These are phyloP conservation scores for Cosmia trapezina DNA, from an alignment of 2,888 invertebrate genomes.

Conservation along the genomic window DNA sequence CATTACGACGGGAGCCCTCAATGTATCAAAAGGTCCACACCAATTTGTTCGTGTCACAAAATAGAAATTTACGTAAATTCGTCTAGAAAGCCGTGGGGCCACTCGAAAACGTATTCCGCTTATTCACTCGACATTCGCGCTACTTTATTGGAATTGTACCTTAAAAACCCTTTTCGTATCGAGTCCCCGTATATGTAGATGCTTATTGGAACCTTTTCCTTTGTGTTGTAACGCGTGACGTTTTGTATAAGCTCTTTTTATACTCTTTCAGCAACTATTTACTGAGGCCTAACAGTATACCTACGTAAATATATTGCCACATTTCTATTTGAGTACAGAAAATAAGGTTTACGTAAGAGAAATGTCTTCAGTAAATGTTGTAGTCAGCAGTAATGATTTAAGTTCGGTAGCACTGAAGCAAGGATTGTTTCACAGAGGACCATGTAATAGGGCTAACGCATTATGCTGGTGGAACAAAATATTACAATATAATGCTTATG, in stretches of 20 bases:
- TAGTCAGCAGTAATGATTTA: slow-evolving; percentile 36
- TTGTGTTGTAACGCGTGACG: slow-evolving; percentile 78
- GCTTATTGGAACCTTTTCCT: slow-evolving; percentile 79
- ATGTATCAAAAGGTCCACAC: slow-evolving; percentile 75
- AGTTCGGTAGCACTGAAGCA: slow-evolving; percentile 19
- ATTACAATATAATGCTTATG: slow-evolving; percentile 25
- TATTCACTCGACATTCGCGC: slow-evolving; percentile 78
- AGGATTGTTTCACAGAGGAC: slow-evolving; percentile 42
- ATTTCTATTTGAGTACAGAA: slow-evolving; percentile 64
- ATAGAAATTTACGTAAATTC: slow-evolving; percentile 83
- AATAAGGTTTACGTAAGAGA: slow-evolving; percentile 59
- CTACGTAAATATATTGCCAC: slow-evolving; percentile 67
- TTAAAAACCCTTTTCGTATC: slow-evolving; percentile 81
- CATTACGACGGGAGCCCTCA: slow-evolving; percentile 55
- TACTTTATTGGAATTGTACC: slow-evolving; percentile 85
- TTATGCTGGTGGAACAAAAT: slow-evolving; percentile 26
- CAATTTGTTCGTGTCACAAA: slow-evolving; percentile 83
- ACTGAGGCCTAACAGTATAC: slow-evolving; percentile 67
- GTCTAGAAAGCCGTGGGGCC: slow-evolving; percentile 75
- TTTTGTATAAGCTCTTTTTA: slow-evolving; percentile 77
- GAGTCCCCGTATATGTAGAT: slow-evolving; percentile 76
- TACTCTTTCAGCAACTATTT: slow-evolving; percentile 75
- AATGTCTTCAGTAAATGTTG: slow-evolving; percentile 50
- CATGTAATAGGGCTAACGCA: slow-evolving; percentile 44
- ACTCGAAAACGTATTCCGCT: slow-evolving; percentile 74